Evolutionary conservation across 2,797 vertebrate genomes (phyloP), one percentile per base, ranked within the genome.

Genomic region (Xiphorhynchus erythropygius): DNA sequence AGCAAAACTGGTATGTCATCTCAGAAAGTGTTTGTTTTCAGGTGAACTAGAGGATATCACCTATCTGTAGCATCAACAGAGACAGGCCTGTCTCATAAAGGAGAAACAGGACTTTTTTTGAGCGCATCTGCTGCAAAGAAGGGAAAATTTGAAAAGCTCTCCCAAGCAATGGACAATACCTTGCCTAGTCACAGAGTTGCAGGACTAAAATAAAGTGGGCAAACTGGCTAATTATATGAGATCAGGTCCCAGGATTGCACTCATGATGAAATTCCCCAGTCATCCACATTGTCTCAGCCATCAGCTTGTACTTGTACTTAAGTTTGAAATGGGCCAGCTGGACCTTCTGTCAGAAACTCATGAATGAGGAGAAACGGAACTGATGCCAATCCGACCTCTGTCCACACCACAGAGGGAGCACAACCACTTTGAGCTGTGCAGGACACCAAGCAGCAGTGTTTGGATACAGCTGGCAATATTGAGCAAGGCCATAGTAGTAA

Each of bases 401-500:
- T n/a, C 42, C 85, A 32, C 25, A 30, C 25, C 0, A 1, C 53
- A 64, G n/a, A 60, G 35, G 28, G 44, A 81, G 39, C 19, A 2
- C 52, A 92, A 37, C 33, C 2, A 3, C 64, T 73, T 10, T 0
- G 0, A 41, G 70, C 42, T 32, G 21, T 2, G 8, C 15, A 28
- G 39, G 35, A 60, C 69, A 75, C 35, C 35, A 4, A 33, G 33
- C 35, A 90, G 53, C 68, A 47, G 24, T 50, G 35, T 7, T 25
- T 30, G 65, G 37, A 39, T 21, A 44, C 23, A 71, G 28, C 13
- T 3, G 2, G 19, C 0, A 9, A 50, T 46, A 24, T 13, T 18
- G 35, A 46, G 35, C 60, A 44, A 64, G 25, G 37, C 33, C 69
- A 53, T 4, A 64, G 64, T 0, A 16, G 11, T 16, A 46, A 46